Evolutionary conservation across 2,888 invertebrate species (phyloP).

Genomic region (Drosophila macrospina): DNA sequence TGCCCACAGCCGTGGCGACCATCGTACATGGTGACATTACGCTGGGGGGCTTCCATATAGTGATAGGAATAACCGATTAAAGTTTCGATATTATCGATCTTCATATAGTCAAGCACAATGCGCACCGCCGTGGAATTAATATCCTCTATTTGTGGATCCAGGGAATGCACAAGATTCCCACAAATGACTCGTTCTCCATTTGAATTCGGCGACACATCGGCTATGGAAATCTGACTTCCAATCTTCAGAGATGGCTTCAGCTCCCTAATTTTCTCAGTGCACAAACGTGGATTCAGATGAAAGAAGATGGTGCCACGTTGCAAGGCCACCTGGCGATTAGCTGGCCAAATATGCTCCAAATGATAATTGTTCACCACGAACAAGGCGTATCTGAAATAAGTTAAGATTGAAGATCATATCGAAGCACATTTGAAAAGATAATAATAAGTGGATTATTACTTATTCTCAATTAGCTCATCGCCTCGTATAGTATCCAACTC

Average conservation of each 20-base stretch:
- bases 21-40: conserved; percentile 93
- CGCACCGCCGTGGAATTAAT: conserved; percentile 85
- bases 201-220: conserved; percentile 87
- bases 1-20: conserved; percentile 96
- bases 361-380: conserved; percentile 89
- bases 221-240: conserved; percentile 56
- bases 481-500: conserved; percentile 88
- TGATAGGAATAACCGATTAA: conserved; percentile 96
- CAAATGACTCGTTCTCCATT: conserved; percentile 97
- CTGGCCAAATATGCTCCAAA: conserved; percentile 88
- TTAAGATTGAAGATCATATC: neutral
- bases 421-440: neutral
- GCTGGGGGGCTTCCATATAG: conserved; percentile 90
- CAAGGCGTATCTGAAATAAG: conserved; percentile 86
- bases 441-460: conserved; percentile 65
- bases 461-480: conserved; percentile 81
- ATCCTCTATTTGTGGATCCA: conserved; percentile 84
- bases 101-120: conserved; percentile 89
- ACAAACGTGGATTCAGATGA: conserved; percentile 91
- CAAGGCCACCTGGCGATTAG: conserved; percentile 86
- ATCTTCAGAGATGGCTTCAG: conserved; percentile 84
- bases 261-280: conserved; percentile 87
- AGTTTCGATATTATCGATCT: conserved; percentile 89
- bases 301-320: conserved; percentile 88
- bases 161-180: conserved; percentile 39